phyloP scores from a whole-genome alignment of 2,797 vertebrate genomes.

The Darevskia mixta region DNA sequence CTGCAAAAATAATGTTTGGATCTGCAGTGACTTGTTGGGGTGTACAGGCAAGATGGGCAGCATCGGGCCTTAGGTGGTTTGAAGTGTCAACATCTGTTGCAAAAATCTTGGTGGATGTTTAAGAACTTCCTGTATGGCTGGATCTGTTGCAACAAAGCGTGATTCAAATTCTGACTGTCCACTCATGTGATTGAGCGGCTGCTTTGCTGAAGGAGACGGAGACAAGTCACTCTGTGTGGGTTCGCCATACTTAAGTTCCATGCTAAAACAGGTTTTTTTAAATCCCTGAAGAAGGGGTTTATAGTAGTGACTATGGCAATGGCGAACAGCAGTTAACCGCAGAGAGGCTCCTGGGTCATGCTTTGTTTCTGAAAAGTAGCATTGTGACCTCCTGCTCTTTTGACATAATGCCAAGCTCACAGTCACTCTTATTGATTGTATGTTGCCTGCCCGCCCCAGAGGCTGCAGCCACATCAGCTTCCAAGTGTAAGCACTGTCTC shows the following conservation, averaged over 20 bases:
- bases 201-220: neutral
- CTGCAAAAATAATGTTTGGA: neutral
- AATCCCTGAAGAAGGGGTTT: neutral
- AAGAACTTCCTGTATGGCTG: neutral
- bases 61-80: neutral
- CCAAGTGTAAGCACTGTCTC: too few relatives aligned
- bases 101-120: neutral
- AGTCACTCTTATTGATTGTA: neutral
- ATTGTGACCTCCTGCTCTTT: neutral
- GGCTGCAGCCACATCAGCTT: neutral
- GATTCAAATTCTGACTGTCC: neutral
- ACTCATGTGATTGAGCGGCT: neutral
- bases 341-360: neutral
- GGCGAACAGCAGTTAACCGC: neutral
- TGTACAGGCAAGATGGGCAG: neutral
- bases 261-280: neutral
- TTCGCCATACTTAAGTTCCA: neutral
- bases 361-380: neutral
- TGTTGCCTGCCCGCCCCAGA: neutral
- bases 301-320: too few relatives aligned
- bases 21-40: conserved; percentile 8
- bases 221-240: neutral
- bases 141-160: neutral
- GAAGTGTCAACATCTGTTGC: neutral
- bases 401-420: neutral